Conservation (phyloP, 2,888 invertebrate genomes). For the Hesperia comma region DNA sequence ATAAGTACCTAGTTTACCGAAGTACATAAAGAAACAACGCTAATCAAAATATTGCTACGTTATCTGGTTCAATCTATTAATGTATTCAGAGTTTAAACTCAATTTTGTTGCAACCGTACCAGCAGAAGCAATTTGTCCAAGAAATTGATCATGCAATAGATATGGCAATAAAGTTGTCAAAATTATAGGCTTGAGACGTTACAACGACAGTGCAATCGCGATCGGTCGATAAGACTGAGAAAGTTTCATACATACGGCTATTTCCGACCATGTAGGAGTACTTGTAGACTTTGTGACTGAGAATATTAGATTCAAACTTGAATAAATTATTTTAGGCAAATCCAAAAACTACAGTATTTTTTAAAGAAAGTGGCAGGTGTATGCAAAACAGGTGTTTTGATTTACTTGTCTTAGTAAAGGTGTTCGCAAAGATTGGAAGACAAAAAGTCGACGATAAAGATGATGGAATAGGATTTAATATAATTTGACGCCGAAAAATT, state of each 20-base stretch:
- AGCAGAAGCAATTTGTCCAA: conserved; percentile 28
- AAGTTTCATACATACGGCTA: conserved; percentile 12
- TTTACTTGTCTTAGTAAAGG: conserved; percentile 29
- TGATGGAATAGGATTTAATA: conserved; percentile 22
- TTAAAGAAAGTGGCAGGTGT: conserved; percentile 33
- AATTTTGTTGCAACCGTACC: conserved; percentile 14
- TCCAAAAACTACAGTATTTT: conserved; percentile 21
- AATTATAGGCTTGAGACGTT: conserved; percentile 32
- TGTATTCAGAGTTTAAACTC: conserved; percentile 11
- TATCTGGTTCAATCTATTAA: conserved; percentile 13
- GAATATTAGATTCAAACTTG: conserved; percentile 7
- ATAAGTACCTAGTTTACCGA: neutral
- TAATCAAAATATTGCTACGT: neutral
- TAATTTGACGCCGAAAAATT: conserved; percentile 2
- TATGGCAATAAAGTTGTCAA: conserved; percentile 35
- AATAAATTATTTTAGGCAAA: neutral
- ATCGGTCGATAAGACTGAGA: conserved; percentile 28
- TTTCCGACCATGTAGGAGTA: too few relatives aligned
- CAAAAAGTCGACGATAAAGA: conserved; percentile 27
- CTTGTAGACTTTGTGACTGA: neutral
- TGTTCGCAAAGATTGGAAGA: conserved; percentile 33
- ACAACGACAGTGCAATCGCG: conserved; percentile 28
- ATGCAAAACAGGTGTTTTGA: conserved; percentile 37
- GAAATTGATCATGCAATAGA: conserved; percentile 32
- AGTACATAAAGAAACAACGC: neutral